Base-by-base conservation (phyloP, 2,888 invertebrate species). In the Operophtera brumata region DNA sequence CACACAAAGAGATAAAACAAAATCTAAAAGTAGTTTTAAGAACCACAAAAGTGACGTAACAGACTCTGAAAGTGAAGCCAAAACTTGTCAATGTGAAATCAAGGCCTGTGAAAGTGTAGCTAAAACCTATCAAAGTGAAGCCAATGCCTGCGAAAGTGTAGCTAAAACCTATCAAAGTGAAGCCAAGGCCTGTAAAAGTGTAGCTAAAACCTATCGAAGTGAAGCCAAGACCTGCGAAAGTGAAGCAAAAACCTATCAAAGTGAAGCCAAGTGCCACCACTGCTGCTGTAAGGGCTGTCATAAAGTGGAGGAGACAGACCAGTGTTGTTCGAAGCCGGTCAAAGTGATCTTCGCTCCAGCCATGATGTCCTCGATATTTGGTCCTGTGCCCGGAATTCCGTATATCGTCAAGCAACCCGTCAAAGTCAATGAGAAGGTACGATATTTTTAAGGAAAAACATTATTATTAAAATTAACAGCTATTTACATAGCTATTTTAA, bases 341-440 rank as follows among this genome's bases (percentile, higher is more conserved):
- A 86, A 86, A 71, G 83, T 88, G 54, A 84, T 88, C 0, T 82
- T 89, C 50, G 81, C 89, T 1, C 85, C 88, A 57, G 76, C 86
- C 0, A 88, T 89, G 88, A 80, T 89, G 80, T 83, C 87, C 0
- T 78, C 85, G 0, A 71, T 88, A 1, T 86, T 81, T 11, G 83
- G 84, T 0, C 71, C 77, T 0, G 67, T 85, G 0, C 78, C 84
- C 0, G 82, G 80, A 0, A 70, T 84, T 0, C 88, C 86, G 0
- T 89, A 86, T 26, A 69, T 89, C 9, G 52, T 88, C 47, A 84
- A 87, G 14, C 78, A 65, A 3, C 55, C 75, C 1, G 66, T 69
- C 0, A 84, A 82, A 61, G 43, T 65, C 0, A 69, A 62, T 14
- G 86, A 86, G 1, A 83, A 84, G 83, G 87, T 87, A 56, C 62